A percentile compares a stretch with the other conserved stretches of the same genome.
Evolutionary conservation across 2,888 invertebrate genomes (phyloP).

Genomic region (Agapostemon virescens): DNA sequence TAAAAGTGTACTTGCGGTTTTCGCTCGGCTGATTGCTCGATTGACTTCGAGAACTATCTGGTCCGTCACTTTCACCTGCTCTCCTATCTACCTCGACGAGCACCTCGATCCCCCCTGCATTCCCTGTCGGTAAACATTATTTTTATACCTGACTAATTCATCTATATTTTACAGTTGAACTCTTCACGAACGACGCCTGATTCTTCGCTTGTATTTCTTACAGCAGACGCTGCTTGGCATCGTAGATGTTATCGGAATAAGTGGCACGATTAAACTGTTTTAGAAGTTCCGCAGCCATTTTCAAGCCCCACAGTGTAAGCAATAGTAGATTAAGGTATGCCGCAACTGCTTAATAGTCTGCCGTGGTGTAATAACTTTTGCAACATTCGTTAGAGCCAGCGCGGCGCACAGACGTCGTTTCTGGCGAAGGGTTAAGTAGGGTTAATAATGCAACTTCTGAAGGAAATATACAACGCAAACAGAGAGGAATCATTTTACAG

Average conservation of each 20-base stretch:
- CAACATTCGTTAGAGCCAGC: too few species aligned
- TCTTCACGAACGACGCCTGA: background rate
- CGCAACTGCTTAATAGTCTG: too few species aligned
- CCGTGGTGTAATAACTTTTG: too few species aligned
- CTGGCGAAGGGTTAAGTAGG: background rate
- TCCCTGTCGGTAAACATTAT: background rate
- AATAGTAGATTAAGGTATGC: too few species aligned
- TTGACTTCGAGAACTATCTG: background rate
- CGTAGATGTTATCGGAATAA: background rate
- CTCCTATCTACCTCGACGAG: background rate
- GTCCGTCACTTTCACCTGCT: background rate
- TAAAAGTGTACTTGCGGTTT: conserved; percentile 32
- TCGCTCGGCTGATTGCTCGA: conserved; percentile 5
- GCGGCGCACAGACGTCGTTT: too few species aligned
- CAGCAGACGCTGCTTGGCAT: background rate
- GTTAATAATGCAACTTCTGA: background rate
- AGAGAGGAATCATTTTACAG: background rate
- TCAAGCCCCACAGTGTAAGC: too few species aligned
- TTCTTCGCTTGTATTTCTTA: background rate
- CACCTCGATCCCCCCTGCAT: too few species aligned
- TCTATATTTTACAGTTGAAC: background rate
- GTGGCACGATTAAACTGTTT: background rate
- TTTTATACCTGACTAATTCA: background rate
- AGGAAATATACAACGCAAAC: background rate
- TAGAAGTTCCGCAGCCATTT: too few species aligned